Evolutionary conservation across 2,888 invertebrate genomes (phyloP), one percentile per base, ranked within the genome.

Genomic region (Ectemnius continuus): DNA sequence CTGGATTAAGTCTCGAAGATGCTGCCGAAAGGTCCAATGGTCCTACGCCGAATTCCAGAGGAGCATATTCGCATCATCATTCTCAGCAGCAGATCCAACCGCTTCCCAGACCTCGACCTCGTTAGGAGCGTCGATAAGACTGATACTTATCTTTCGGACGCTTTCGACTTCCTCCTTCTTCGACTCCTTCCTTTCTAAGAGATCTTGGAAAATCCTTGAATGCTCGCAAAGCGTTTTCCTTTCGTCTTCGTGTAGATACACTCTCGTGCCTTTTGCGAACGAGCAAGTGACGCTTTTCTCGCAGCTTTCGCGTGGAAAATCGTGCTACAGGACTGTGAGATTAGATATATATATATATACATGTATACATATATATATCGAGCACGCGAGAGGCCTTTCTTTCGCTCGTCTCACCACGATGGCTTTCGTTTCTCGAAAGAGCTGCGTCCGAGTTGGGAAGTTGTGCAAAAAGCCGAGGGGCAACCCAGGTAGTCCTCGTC

Each of bases 1-100:
- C 97, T n/a, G 97, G 97, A 20, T 92, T 97, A 84, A 97, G 96
- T 87, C 92, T 97, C 66, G 95, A 95, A 0, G 96, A 96, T 75
- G 95, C 95, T 80, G 91, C 94, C 79, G 95, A 95, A 88, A 92
- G 95, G 61, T 92, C 94, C 28, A 95, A 94, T 88, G n/a, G n/a
- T 4, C 93, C 94, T 61, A 94, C 94, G 62, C 92, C 92, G 94
- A 91, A 86, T 93, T 92, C 92, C 94, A 79, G 84, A 23, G 76
- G 56, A 46, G 75, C 74, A 5, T 84, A 82, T 18, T 61, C 70
- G 1, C 78, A 78, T 68, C 84, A 83, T 70, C 77, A 73, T 45
- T 79, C 73, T 8, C 75, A 63, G 20, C 81, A 76, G 13, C 78
- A 69, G 46, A 86, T 89, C 13, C 91, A 91, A 63, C 90, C 90